A percentile compares a stretch with the other conserved stretches of the same genome.
These are phyloP conservation scores for Triplophysa siluroides DNA, from an alignment of 2,113 vertebrate species.

Conservation along the genomic window DNA sequence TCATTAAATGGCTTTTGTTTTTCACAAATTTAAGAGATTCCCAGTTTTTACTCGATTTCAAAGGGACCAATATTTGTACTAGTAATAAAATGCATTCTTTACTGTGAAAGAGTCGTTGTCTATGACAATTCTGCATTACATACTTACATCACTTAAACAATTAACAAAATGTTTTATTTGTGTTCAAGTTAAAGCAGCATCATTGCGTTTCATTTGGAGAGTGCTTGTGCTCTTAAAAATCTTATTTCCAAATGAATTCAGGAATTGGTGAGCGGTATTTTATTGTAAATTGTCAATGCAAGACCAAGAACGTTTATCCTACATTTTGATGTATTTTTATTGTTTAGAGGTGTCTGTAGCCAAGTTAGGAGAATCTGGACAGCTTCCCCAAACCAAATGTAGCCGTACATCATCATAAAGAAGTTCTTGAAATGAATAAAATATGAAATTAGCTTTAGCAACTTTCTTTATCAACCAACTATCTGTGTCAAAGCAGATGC, in stretches of 20 bases:
- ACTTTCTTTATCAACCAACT: too few species aligned
- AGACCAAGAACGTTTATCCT: not conserved
- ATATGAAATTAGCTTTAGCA: not conserved
- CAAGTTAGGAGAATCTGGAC: not conserved
- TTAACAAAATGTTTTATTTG: not conserved
- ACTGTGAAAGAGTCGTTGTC: constrained; percentile 68
- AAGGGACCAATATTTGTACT: constrained; percentile 62
- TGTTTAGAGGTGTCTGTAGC: not conserved
- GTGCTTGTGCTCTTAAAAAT: not conserved
- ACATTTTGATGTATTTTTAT: not conserved
- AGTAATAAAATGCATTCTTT: constrained; percentile 71
- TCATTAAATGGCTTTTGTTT: constrained; percentile 59
- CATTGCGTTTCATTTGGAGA: not conserved
- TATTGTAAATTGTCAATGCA: too few species aligned
- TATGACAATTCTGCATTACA: constrained; percentile 34
- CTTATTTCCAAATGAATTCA: too few species aligned
- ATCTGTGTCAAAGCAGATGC: not conserved
- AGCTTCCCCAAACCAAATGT: not conserved
- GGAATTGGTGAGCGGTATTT: too few species aligned
- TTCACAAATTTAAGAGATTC: constrained; percentile 57
- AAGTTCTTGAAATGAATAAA: not conserved
- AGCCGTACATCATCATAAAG: not conserved
- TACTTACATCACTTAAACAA: not conserved
- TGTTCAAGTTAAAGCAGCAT: not conserved
- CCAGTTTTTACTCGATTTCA: constrained; percentile 52